Evolutionary conservation across 1,140 invertebrate species (phyloP).

Genomic region (Lasaia peninsularis): DNA sequence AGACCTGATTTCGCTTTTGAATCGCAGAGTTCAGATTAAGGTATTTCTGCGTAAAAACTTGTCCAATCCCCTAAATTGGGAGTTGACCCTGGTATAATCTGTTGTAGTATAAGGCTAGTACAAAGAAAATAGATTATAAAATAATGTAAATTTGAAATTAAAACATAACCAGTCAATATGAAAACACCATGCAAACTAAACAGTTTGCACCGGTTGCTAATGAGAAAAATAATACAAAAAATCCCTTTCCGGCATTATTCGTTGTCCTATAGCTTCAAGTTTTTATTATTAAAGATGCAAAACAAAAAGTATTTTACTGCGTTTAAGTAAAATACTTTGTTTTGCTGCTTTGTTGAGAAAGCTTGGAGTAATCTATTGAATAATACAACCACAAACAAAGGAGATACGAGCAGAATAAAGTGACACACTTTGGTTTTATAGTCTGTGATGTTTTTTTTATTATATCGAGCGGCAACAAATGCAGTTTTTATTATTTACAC

Average conservation of each 20-base stretch:
- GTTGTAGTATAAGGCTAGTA: no score
- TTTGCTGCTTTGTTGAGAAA: not conserved
- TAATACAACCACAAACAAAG: not conserved
- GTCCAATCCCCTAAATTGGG: no score
- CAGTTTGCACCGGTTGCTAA: conserved; percentile 5
- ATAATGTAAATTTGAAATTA: no score
- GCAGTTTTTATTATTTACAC: no score
- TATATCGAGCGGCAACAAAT: not conserved
- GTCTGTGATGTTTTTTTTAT: not conserved
- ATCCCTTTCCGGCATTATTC: not conserved
- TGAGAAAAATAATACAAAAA: conserved; percentile 8
- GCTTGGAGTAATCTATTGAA: not conserved
- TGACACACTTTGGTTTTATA: not conserved
- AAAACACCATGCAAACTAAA: not conserved
- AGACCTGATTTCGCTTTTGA: no score
- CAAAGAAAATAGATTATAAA: no score
- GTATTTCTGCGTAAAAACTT: no score
- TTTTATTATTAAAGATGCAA: not conserved
- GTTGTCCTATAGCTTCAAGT: conserved; percentile 6
- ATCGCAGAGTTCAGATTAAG: no score
- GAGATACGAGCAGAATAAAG: not conserved
- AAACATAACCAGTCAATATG: not conserved
- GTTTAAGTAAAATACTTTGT: not conserved
- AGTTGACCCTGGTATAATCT: no score
- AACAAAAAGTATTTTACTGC: no score